Evolutionary conservation across 2,113 vertebrate species (phyloP), one percentile per base, ranked within the genome.

Genomic region (Panthera tigris): DNA sequence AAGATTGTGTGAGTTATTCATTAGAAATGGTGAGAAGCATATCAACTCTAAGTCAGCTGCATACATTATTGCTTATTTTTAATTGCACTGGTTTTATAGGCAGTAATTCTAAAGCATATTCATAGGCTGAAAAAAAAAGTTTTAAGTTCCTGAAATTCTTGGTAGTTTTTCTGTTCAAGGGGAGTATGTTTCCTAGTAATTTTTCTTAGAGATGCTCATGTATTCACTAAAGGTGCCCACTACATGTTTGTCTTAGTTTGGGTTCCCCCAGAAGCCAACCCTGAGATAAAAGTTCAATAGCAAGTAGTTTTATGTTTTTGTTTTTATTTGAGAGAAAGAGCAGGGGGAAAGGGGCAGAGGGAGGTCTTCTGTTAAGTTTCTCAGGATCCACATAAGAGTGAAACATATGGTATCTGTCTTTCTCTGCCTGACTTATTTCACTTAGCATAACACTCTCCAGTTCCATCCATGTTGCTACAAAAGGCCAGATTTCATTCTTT

Each of bases 131-230:
- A 89, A 79, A n/a, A 50, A 11, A 31, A 88, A 39, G 7, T 48
- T 92, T 89, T 85, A 48, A 41, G 21, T 57, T 95, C 79, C 90
- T 57, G 12, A 61, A 92, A 82, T 87, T 92, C 31, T 87, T 87
- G 80, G 39, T 90, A 39, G 63, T 63, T 89, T 89, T 94, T 89
- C n/a, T 89, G n/a, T 82, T 92, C 18, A 52, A 97, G 66, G 41
- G 27, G 33, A 57, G 11, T 89, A 23, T 84, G 57, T 73, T 94
- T 57, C 63, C 92, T 83, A 83, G 48, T 25, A 66, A 19, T 52
- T 91, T 86, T 82, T 93, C 83, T 71, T 88, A 91, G 41, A 76
- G 33, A 87, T 83, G 76, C 33, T 93, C 50, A 45, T 83, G 41
- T 88, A 80, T 83, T 95, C 80, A 90, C 41, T 31, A 74, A 80